Percentiles rank a stretch among this genome's conserved stretches.
Evolutionary conservation across 2,797 vertebrate genomes (phyloP).

Genomic region (Myiothlypis chrysogaster): DNA sequence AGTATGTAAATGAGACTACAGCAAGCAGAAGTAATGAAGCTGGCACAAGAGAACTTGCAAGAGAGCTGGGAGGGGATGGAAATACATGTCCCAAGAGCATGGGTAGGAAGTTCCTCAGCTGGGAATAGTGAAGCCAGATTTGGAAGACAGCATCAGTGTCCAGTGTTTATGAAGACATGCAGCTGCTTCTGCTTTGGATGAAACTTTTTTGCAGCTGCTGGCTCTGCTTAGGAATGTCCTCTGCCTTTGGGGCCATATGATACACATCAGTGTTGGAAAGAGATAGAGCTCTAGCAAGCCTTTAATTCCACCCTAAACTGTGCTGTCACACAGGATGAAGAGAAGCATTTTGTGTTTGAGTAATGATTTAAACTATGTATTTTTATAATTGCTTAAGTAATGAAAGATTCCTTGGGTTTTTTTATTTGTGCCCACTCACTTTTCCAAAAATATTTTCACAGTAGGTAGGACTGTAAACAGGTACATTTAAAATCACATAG

Average conservation of each 20-base stretch:
- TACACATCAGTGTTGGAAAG: neutral
- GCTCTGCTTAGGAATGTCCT: slow-evolving; percentile 3
- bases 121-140: neutral
- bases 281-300: neutral
- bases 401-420: neutral
- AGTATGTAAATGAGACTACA: neutral
- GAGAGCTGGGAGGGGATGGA: neutral
- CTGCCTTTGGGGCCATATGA: neutral
- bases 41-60: neutral
- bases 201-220: neutral
- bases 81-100: neutral
- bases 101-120: neutral
- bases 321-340: neutral
- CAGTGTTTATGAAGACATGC: neutral
- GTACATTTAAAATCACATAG: neutral
- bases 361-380: neutral
- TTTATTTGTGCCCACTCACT: neutral
- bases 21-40: neutral
- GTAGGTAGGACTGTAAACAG: neutral
- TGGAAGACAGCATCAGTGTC: neutral
- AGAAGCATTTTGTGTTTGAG: neutral
- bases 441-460: neutral
- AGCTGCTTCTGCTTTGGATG: slow-evolving; percentile 17
- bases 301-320: neutral
- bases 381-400: neutral